Percentiles rank a stretch among this genome's conserved stretches.
Evolutionary conservation across 2,113 vertebrate species (phyloP).

Genomic region (rat (Rattus norvegicus)): DNA sequence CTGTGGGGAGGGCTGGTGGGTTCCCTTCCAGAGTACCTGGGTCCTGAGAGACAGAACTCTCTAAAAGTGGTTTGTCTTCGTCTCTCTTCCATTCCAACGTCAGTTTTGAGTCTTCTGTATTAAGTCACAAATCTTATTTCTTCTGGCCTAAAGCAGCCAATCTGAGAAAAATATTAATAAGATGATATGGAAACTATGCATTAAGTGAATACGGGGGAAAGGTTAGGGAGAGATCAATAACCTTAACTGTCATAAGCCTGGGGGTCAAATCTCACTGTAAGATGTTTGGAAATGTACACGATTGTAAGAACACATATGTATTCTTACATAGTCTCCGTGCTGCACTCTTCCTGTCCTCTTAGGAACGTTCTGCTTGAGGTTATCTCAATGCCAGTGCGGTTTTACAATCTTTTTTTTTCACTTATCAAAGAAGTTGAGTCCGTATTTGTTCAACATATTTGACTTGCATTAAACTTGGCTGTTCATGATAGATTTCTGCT

Average conservation of each 20-base stretch:
- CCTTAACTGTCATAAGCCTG: neutral
- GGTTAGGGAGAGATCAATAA: neutral
- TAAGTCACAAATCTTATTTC: neutral
- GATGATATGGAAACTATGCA: neutral
- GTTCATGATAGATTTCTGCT: neutral
- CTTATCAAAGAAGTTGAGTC: neutral
- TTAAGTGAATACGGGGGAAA: neutral
- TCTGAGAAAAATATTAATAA: constrained; percentile 24
- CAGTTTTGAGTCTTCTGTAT: neutral
- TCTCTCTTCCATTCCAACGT: neutral
- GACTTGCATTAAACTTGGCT: neutral
- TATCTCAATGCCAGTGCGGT: neutral
- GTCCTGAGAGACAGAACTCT: neutral
- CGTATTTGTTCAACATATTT: neutral
- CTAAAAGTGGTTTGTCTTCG: constrained; percentile 27
- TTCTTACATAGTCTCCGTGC: neutral
- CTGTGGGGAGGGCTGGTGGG: neutral
- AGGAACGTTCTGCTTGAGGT: neutral
- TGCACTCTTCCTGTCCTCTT: neutral
- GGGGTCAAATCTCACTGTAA: neutral
- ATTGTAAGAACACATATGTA: neutral
- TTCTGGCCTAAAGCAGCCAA: constrained; percentile 7
- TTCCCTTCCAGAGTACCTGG: neutral
- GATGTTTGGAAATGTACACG: neutral
- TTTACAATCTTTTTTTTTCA: neutral